phyloP scores from a whole-genome alignment of 2,113 vertebrate species.

The Narcine bancroftii region DNA sequence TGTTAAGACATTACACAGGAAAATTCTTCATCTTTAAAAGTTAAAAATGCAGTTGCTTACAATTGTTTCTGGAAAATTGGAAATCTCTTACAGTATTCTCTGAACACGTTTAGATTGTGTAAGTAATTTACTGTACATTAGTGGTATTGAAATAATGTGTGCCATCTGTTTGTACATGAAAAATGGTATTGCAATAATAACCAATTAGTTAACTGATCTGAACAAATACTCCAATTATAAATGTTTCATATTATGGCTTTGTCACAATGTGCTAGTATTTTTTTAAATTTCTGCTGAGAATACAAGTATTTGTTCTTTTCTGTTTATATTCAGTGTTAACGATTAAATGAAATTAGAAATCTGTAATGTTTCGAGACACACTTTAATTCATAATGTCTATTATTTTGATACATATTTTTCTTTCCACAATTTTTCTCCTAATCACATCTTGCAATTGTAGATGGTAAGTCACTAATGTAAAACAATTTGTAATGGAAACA shows the following conservation, averaged over 20 bases:
- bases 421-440: conserved; percentile 45
- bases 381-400: conserved; percentile 68
- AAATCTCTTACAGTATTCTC: conserved; percentile 60
- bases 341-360: conserved; percentile 66
- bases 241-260: conserved; percentile 53
- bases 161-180: conserved; percentile 86
- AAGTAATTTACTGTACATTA: conserved; percentile 71
- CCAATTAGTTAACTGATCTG: conserved; percentile 50
- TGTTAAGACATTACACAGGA: neutral
- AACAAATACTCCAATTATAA: conserved; percentile 52
- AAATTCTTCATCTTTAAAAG: conserved; percentile 54
- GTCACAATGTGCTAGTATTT: conserved; percentile 71
- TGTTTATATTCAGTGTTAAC: conserved; percentile 53
- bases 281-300: conserved; percentile 90
- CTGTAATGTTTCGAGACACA: conserved; percentile 57
- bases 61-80: conserved; percentile 51
- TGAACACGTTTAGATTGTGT: conserved; percentile 89
- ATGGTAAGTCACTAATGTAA: conserved; percentile 99
- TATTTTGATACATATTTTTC: conserved; percentile 65
- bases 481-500: conserved; percentile 99
- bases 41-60: conserved; percentile 46
- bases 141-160: conserved; percentile 69
- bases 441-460: conserved; percentile 82
- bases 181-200: conserved; percentile 58
- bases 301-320: conserved; percentile 55